Percentiles rank a stretch among this genome's conserved stretches.
Conservation (phyloP, 2,113 vertebrate genomes). For the Notothenia coriiceps region DNA sequence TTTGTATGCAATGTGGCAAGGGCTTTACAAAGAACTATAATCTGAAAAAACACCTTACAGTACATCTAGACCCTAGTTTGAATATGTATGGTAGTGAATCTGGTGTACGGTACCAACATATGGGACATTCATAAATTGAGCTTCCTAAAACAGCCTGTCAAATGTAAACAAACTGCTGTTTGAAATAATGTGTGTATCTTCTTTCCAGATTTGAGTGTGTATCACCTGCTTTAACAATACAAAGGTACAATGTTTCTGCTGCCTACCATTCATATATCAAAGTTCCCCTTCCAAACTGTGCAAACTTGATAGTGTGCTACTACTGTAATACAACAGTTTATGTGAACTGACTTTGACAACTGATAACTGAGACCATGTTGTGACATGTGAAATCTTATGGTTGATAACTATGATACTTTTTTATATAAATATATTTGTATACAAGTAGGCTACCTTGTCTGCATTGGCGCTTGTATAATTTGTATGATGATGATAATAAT, state of each 20-base stretch:
- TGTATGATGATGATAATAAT: not conserved
- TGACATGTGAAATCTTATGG: not conserved
- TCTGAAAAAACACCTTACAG: conserved; percentile 82
- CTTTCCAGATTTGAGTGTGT: conserved; percentile 23
- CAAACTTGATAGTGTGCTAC: not conserved
- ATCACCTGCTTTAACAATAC: not conserved
- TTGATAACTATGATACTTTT: not conserved
- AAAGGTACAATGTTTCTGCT: not conserved
- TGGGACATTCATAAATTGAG: conserved; percentile 56
- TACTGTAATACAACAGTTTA: not conserved
- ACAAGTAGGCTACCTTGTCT: not conserved
- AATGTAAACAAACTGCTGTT: not conserved
- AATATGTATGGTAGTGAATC: conserved; percentile 51
- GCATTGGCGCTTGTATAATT: not conserved
- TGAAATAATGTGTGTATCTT: conserved; percentile 34
- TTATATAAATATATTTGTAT: not conserved
- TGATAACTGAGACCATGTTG: not conserved
- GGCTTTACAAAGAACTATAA: conserved; percentile 86
- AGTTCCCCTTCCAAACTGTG: not conserved
- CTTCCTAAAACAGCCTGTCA: conserved; percentile 33
- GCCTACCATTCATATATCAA: not conserved
- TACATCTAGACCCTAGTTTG: conserved; percentile 70
- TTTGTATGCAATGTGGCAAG: conserved; percentile 82
- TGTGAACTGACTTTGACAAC: not conserved
- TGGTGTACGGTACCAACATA: conserved; percentile 27